These are phyloP conservation scores for crab-eating macaque (Macaca fascicularis) DNA, from an alignment of 2,113 vertebrate genomes.

Conservation along the genomic window DNA sequence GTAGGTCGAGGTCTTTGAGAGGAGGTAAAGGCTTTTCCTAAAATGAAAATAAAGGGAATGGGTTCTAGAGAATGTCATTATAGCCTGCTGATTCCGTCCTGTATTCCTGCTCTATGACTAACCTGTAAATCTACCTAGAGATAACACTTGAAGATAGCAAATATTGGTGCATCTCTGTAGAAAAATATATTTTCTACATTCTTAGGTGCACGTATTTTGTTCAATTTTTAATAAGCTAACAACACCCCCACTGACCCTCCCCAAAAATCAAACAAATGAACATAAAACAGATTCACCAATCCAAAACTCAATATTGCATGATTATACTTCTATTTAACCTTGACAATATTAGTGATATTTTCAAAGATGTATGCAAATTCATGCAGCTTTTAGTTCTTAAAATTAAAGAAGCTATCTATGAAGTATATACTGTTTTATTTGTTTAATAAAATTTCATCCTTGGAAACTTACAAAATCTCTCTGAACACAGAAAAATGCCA, in stretches of 20 bases:
- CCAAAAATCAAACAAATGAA: background rate
- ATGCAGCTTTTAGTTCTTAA: conserved; percentile 30
- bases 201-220: background rate
- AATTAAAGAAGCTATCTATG: conserved; percentile 4
- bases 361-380: background rate
- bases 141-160: background rate
- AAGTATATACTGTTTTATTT: conserved; percentile 9
- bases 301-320: background rate
- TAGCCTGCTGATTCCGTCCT: conserved; percentile 20
- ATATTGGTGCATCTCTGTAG: background rate
- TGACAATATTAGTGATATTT: background rate
- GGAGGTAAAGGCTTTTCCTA: conserved; percentile 93
- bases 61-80: conserved; percentile 60
- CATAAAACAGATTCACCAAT: background rate
- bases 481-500: background rate
- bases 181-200: background rate
- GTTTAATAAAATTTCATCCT: background rate
- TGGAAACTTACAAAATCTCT: background rate
- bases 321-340: conserved; percentile 27
- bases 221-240: background rate
- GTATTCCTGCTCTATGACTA: conserved; percentile 57
- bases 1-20: conserved; percentile 93
- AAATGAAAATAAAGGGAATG: conserved; percentile 60
- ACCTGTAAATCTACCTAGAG: background rate
- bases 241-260: background rate